These are phyloP conservation scores for Scomberomorus guttatus DNA, from an alignment of 2,797 vertebrate genomes.

Conservation along the genomic window DNA sequence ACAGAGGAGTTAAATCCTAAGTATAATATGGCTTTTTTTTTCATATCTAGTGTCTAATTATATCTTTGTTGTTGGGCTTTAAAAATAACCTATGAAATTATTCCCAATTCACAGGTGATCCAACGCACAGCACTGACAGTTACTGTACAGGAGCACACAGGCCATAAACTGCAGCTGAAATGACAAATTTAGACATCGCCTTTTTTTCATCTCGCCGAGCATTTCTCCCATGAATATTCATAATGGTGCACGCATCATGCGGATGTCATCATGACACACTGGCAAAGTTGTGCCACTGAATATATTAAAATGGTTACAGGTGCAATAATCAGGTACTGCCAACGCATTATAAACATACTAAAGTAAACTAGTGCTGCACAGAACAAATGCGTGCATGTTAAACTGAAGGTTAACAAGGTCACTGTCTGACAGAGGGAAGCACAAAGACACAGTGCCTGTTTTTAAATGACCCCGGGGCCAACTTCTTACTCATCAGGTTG, in stretches of 20 bases:
- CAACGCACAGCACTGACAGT: constrained; percentile 27
- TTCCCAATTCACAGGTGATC: constrained; percentile 12
- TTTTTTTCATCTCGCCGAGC: constrained; percentile 40
- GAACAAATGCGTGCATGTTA: constrained; percentile 27
- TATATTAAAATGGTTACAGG: constrained; percentile 51
- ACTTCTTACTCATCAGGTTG: constrained; percentile 67
- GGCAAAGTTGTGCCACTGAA: constrained; percentile 61
- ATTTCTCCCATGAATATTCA: constrained; percentile 73
- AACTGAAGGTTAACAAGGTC: constrained; percentile 45
- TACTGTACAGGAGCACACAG: constrained; percentile 46
- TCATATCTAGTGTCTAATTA: constrained; percentile 36
- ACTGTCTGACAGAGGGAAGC: constrained; percentile 4
- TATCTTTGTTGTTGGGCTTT: constrained; percentile 51
- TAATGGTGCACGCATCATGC: constrained; percentile 55
- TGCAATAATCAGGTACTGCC: constrained; percentile 40
- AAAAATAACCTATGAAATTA: constrained; percentile 60
- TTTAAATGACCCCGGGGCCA: constrained; percentile 50
- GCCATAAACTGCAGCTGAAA: constrained; percentile 51
- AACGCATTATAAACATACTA: constrained; percentile 40
- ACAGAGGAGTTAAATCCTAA: constrained; percentile 45
- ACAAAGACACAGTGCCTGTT: constrained; percentile 30
- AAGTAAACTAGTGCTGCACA: constrained; percentile 3
- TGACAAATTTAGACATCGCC: constrained; percentile 54
- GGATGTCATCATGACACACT: constrained; percentile 56
- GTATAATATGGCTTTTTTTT: constrained; percentile 36